Evolutionary conservation across 2,888 invertebrate species (phyloP), one percentile per base, ranked within the genome.

Genomic region (Thecophora atra): DNA sequence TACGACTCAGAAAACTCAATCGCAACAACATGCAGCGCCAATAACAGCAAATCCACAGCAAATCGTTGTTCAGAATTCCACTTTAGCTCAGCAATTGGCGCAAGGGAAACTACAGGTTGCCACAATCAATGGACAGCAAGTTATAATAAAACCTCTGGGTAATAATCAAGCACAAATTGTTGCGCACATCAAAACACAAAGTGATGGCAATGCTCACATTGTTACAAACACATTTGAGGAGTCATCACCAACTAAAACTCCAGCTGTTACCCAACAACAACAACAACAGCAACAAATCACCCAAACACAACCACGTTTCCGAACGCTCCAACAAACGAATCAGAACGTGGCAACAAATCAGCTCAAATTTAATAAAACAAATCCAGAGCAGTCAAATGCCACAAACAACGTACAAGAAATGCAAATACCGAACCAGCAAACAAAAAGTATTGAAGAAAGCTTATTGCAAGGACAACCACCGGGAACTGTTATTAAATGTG

Each of bases 401-500:
- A 21, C 24, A 47, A 26, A 24, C 13, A 66, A 28, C 19, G 13
- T 21, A n/a, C 68, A 58, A 44, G 24, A 37, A 28, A 37, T 19
- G 37, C 47, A 62, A 37, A 17, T 24, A 54, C 78, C 37, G 72
- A 78, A 71, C 74, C 82, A 69, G 79, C 82, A 54, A 79, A 78
- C 76, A 2, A 75, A 76, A 77, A 88, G 88, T 52, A 90, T 92
- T 52, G 94, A 94, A 82, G 92, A 93, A 78, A 91, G 91, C 13
- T 87, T 95, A 2, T 84, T 95, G 24, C 91, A 90, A 37, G 94
- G 93, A 3, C 94, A 95, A 84, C 95, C 95, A 5, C 93, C 94
- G 0, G 95, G 95, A 69, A 95, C 95, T 0, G 90, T 94, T 1
- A 94, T 95, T 73, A 95, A 94, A 84, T 94, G 94, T 79, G 94